These are phyloP conservation scores for Hormaphis cornu DNA, from an alignment of 1,140 invertebrate genomes.

Conservation along the genomic window DNA sequence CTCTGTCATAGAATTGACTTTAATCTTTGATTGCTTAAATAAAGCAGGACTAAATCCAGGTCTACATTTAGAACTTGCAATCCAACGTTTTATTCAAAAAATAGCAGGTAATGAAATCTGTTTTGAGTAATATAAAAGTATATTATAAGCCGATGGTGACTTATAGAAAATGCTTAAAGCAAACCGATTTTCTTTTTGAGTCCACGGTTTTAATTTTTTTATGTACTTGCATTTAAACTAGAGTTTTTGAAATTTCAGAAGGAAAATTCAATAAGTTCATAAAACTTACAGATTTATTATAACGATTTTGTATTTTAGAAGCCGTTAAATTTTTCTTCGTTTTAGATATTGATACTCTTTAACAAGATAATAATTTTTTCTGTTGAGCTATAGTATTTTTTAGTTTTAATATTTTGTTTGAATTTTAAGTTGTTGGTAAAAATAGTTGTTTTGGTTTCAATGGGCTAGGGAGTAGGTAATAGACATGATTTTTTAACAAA, in stretches of 20 bases:
- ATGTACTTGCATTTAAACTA: background rate
- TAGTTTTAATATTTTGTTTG: background rate
- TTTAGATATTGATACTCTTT: background rate
- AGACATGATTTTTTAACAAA: background rate
- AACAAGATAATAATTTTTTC: background rate
- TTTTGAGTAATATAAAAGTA: background rate
- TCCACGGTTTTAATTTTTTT: background rate
- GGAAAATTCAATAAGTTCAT: background rate
- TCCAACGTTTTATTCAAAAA: too few relatives aligned
- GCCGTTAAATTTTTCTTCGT: background rate
- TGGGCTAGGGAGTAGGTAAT: background rate
- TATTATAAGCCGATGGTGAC: background rate
- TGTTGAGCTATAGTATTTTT: background rate
- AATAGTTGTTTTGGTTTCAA: background rate
- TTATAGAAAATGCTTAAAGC: background rate
- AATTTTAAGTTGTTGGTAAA: background rate
- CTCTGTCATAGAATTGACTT: too few relatives aligned
- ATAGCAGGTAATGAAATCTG: too few relatives aligned
- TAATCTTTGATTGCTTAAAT: too few relatives aligned
- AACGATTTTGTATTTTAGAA: background rate
- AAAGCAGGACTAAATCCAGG: too few relatives aligned
- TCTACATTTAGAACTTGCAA: too few relatives aligned
- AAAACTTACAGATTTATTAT: background rate
- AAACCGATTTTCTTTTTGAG: background rate
- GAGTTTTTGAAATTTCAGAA: background rate